Conservation (phyloP, 2,113 vertebrate species). For the Tachycineta bicolor region DNA sequence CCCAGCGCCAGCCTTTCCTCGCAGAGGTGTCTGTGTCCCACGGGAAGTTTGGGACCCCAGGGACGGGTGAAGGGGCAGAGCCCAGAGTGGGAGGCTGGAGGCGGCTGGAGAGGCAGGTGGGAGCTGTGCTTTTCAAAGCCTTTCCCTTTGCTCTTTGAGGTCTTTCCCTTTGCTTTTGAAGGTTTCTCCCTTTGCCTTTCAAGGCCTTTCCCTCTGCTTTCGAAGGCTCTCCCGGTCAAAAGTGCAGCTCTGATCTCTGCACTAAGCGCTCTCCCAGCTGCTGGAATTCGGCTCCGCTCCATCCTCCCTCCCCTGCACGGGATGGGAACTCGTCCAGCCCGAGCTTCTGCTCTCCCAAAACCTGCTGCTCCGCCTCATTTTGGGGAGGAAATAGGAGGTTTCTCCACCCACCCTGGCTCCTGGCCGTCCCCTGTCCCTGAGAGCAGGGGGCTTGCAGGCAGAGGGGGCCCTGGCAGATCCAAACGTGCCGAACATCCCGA, state of each 20-base stretch:
- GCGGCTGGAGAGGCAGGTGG: neutral
- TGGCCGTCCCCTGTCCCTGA: neutral
- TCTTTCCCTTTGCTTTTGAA: neutral
- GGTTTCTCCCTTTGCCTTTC: neutral
- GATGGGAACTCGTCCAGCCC: neutral
- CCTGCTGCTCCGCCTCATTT: fast-evolving
- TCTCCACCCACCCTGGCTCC: neutral
- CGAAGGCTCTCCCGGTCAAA: neutral
- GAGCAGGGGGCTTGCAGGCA: neutral
- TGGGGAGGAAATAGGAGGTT: neutral
- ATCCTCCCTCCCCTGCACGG: neutral
- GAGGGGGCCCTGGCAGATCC: neutral
- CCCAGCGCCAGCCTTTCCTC: fast-evolving
- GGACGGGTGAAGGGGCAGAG: neutral
- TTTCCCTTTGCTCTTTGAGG: neutral
- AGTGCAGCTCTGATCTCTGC: neutral
- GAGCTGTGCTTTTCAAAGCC: neutral
- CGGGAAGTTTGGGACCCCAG: fast-evolving
- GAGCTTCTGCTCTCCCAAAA: neutral
- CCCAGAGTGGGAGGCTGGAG: neutral
- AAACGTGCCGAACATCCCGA: fast-evolving
- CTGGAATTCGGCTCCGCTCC: neutral
- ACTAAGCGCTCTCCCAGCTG: neutral
- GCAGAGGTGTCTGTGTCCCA: neutral
- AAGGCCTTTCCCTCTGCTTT: neutral